These are phyloP conservation scores for Drosophila punjabiensis DNA, from an alignment of 1,140 invertebrate species.

Conservation along the genomic window DNA sequence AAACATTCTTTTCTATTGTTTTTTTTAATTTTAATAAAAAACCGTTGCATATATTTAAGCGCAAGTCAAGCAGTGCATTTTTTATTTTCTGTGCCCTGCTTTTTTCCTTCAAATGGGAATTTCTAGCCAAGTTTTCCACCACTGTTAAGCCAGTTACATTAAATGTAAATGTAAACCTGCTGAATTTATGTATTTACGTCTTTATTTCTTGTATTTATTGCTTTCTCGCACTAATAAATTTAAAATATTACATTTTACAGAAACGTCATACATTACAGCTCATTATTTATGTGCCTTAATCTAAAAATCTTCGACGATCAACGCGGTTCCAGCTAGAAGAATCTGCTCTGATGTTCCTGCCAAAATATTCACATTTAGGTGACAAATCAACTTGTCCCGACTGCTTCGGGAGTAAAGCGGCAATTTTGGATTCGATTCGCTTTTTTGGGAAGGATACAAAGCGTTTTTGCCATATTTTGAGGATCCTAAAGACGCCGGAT, in stretches of 20 bases:
- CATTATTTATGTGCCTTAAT: neutral
- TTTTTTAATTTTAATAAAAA: no score
- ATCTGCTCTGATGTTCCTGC: constrained; percentile 54
- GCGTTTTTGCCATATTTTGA: constrained; percentile 27
- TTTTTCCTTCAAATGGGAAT: no score
- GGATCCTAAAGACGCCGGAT: neutral
- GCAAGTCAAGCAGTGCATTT: no score
- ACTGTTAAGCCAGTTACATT: no score
- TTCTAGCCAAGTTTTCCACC: no score
- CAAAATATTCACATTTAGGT: constrained; percentile 59
- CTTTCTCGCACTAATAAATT: no score
- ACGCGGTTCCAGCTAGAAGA: constrained; percentile 74
- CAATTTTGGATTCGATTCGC: constrained; percentile 47
- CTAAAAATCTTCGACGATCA: constrained; percentile 77
- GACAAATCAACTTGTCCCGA: constrained; percentile 70
- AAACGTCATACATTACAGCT: no score
- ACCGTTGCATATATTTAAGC: no score
- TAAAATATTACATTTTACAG: neutral
- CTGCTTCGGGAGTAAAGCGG: constrained; percentile 71
- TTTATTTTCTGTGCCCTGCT: no score
- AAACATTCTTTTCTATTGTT: no score
- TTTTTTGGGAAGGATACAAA: constrained; percentile 21
- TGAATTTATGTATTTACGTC: no score
- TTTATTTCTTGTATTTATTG: neutral
- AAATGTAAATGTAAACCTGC: no score